phyloP scores from a whole-genome alignment of 2,113 vertebrate genomes.

The Columbina picui region DNA sequence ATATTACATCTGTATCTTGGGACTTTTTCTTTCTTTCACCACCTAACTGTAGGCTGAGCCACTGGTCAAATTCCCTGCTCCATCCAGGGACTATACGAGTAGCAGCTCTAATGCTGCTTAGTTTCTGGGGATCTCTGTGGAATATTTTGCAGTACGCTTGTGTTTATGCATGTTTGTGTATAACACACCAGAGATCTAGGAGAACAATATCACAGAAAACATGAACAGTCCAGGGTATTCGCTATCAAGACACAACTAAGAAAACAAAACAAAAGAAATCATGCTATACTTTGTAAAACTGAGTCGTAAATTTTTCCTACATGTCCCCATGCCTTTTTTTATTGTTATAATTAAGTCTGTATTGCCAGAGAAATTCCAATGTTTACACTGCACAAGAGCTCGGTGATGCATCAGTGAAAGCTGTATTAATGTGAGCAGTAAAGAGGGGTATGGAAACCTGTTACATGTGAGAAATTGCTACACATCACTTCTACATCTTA shows the following conservation, averaged over 20 bases:
- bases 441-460: not conserved
- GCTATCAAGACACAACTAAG: not conserved
- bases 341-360: not conserved
- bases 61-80: not conserved
- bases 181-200: not conserved
- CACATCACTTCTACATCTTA: not conserved
- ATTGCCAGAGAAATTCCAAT: not conserved
- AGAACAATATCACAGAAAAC: not conserved
- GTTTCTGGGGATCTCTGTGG: not conserved
- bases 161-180: not conserved
- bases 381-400: not conserved
- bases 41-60: not conserved
- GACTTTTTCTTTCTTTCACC: not conserved
- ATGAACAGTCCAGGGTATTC: not conserved
- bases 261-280: not conserved
- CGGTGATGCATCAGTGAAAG: not conserved
- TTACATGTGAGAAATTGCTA: not conserved
- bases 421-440: not conserved
- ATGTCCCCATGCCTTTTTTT: not conserved
- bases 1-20: not conserved
- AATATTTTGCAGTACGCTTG: not conserved
- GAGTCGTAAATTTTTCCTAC: not conserved
- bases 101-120: not conserved
- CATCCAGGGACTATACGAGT: not conserved
- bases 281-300: not conserved